These are phyloP conservation scores for Rafetus swinhoei DNA, from an alignment of 2,113 vertebrate genomes.

Conservation along the genomic window DNA sequence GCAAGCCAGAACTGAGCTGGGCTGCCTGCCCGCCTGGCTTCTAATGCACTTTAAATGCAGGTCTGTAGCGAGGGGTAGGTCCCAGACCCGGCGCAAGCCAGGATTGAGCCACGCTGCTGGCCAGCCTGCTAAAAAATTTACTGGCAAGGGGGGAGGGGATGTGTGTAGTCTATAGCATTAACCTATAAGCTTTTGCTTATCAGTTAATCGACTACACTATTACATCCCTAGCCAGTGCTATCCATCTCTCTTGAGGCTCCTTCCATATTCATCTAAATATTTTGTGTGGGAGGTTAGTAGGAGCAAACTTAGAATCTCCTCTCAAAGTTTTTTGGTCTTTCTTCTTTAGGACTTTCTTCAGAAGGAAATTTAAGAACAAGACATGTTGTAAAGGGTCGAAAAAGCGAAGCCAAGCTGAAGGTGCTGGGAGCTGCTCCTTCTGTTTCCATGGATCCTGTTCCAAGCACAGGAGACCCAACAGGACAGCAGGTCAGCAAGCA, in stretches of 20 bases:
- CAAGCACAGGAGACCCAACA: constrained; percentile 43
- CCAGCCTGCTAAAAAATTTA: too few relatives aligned
- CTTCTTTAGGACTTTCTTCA: constrained; percentile 72
- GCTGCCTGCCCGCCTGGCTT: too few relatives aligned
- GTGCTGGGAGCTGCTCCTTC: constrained; percentile 46
- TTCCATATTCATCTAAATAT: not conserved
- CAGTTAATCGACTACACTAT: too few relatives aligned
- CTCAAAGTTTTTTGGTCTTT: constrained; percentile 37
- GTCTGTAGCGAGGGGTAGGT: too few relatives aligned
- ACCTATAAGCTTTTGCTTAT: too few relatives aligned
- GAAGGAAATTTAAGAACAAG: constrained; percentile 70
- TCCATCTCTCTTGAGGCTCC: not conserved
- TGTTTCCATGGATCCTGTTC: constrained; percentile 59
- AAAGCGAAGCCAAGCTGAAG: constrained; percentile 65
- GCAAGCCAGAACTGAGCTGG: too few relatives aligned
- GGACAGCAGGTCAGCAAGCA: constrained; percentile 72
- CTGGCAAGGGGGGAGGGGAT: too few relatives aligned
- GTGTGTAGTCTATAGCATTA: too few relatives aligned
- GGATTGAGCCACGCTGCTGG: too few relatives aligned
- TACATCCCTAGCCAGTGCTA: not conserved
- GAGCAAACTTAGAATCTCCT: not conserved
- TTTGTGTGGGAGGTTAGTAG: not conserved
- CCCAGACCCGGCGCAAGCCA: too few relatives aligned
- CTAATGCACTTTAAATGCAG: too few relatives aligned
- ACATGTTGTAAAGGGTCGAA: constrained; percentile 47